Conservation (phyloP, 1,140 invertebrate genomes). For the Caenorhabditis remanei region DNA sequence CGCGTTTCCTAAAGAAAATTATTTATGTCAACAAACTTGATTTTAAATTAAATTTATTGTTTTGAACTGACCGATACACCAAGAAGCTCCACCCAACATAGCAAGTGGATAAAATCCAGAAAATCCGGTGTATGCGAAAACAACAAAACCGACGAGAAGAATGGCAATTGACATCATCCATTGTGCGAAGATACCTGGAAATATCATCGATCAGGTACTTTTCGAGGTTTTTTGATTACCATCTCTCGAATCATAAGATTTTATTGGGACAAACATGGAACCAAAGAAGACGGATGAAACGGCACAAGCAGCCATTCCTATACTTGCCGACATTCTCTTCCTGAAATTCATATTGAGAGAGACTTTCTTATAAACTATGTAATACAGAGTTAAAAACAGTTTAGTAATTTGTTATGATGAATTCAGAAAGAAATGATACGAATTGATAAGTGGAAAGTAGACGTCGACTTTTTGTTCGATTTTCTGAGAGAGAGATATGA, state of each 20-base stretch:
- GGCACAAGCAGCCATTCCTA: slow-evolving; percentile 67
- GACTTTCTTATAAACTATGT: neutral
- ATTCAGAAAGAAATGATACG: neutral
- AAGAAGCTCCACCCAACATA: slow-evolving; percentile 69
- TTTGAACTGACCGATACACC: slow-evolving; percentile 67
- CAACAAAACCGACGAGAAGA: slow-evolving; percentile 64
- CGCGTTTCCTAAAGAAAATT: slow-evolving; percentile 76
- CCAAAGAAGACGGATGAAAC: slow-evolving; percentile 68
- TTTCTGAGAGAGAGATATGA: neutral
- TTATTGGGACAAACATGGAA: slow-evolving; percentile 68
- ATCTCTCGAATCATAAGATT: slow-evolving; percentile 65
- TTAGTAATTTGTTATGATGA: neutral
- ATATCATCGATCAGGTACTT: neutral
- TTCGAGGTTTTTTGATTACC: slow-evolving; percentile 32
- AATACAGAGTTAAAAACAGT: neutral
- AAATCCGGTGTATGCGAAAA: slow-evolving; percentile 62
- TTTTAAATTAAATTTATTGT: no score
- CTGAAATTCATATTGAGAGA: neutral
- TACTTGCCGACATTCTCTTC: slow-evolving; percentile 22
- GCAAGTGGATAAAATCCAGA: slow-evolving; percentile 69
- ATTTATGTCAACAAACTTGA: no score
- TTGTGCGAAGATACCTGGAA: slow-evolving; percentile 65
- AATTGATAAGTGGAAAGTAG: neutral
- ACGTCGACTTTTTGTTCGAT: neutral
- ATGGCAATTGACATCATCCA: slow-evolving; percentile 70